These are phyloP conservation scores for Porites australiensis DNA, from an alignment of 64 coral and sea anemone species.

Conservation along the genomic window DNA sequence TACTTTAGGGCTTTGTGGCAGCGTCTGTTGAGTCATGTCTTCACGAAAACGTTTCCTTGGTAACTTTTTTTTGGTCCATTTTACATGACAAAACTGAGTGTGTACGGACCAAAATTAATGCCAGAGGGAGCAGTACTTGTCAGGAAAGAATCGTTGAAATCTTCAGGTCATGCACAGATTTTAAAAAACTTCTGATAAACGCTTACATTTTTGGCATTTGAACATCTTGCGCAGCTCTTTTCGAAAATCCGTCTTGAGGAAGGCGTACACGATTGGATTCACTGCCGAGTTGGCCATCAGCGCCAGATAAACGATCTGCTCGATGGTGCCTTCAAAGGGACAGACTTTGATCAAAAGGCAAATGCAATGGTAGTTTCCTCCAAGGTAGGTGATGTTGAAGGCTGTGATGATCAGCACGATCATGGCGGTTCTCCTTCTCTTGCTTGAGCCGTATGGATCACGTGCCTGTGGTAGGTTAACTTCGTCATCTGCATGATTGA, in stretches of 20 bases:
- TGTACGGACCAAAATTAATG: too few species aligned
- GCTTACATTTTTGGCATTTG: too few species aligned
- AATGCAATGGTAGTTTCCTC: constrained; percentile 20
- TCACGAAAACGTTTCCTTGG: too few species aligned
- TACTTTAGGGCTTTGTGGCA: too few species aligned
- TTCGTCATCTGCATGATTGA: not conserved
- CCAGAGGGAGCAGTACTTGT: too few species aligned
- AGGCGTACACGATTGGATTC: constrained; percentile 56
- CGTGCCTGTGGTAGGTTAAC: not conserved
- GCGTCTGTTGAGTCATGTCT: too few species aligned
- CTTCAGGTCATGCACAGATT: too few species aligned
- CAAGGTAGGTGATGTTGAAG: constrained; percentile 24
- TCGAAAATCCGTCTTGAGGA: constrained; percentile 58
- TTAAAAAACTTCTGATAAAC: too few species aligned
- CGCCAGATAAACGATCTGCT: constrained; percentile 16
- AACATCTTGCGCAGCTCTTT: constrained; percentile 10
- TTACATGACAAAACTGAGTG: too few species aligned
- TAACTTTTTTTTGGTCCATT: too few species aligned
- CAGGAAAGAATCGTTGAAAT: too few species aligned
- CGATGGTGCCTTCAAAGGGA: not conserved
- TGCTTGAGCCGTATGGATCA: not conserved
- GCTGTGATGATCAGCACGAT: not conserved
- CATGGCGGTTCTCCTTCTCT: not conserved
- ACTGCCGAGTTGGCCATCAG: constrained; percentile 41
- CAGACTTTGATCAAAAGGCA: not conserved